phyloP scores from a whole-genome alignment of 2,888 invertebrate genomes.

The Drosophila anomelani region DNA sequence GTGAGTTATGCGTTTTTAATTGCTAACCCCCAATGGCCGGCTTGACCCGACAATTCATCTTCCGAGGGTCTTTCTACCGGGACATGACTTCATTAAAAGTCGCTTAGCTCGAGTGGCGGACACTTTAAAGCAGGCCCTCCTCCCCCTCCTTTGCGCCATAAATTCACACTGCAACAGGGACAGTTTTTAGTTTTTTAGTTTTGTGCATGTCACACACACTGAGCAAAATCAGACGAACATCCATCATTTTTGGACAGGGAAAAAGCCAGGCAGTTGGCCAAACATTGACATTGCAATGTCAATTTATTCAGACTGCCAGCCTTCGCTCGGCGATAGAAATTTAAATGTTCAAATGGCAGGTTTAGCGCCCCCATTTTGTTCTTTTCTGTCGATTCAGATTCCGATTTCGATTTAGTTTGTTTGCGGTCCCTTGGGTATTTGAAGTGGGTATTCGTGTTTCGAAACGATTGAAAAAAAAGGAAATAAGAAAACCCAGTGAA shows the following conservation, averaged over 20 bases:
- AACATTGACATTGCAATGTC: slow-evolving; percentile 58
- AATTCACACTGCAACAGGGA: slow-evolving; percentile 13
- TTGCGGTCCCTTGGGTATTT: slow-evolving; percentile 48
- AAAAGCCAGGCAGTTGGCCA: slow-evolving; percentile 7
- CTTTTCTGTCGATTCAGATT: background rate
- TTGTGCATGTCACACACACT: slow-evolving; percentile 16
- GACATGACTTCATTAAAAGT: slow-evolving; percentile 60
- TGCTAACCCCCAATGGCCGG: slow-evolving; percentile 53
- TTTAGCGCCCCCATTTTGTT: slow-evolving; percentile 14
- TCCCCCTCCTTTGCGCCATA: background rate
- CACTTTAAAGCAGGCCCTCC: slow-evolving; percentile 31
- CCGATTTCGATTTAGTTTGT: slow-evolving; percentile 40
- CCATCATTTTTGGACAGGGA: slow-evolving; percentile 52
- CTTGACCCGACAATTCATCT: slow-evolving; percentile 68
- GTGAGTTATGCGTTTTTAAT: slow-evolving; percentile 75
- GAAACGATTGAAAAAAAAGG: slow-evolving; percentile 13
- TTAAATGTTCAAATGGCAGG: slow-evolving; percentile 66
- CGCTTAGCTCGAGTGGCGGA: slow-evolving; percentile 34
- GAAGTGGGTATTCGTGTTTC: slow-evolving; percentile 35
- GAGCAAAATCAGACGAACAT: slow-evolving; percentile 53
- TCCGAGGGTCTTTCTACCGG: slow-evolving; percentile 45
- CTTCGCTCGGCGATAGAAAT: slow-evolving; percentile 68
- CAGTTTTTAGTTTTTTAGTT: slow-evolving; percentile 19
- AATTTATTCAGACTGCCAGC: slow-evolving; percentile 57
- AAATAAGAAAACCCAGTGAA: slow-evolving; percentile 1